A percentile compares a stretch with the other conserved stretches of the same genome.
phyloP scores from a whole-genome alignment of 2,797 vertebrate species.

The Denticeps clupeoides region DNA sequence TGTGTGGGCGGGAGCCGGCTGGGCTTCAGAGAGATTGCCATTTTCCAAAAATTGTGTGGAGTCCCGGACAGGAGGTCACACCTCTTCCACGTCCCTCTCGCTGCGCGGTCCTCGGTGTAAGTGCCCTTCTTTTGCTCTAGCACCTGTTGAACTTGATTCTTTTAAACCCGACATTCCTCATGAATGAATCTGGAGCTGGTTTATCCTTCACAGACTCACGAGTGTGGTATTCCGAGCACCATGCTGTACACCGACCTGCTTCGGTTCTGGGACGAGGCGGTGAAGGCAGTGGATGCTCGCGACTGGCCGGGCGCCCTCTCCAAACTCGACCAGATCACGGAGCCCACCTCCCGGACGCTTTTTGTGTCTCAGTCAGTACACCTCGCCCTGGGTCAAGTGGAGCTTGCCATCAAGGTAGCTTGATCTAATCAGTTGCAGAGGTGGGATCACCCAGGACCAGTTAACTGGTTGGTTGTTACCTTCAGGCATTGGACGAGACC shows the following conservation, averaged over 20 bases:
- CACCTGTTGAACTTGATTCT: too few species aligned
- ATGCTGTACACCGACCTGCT: conserved; percentile 74
- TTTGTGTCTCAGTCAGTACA: conserved; percentile 68
- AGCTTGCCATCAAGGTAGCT: conserved; percentile 58
- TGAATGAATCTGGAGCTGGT: neutral
- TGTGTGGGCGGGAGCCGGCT: too few species aligned
- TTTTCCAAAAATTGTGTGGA: too few species aligned
- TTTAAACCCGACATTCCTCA: neutral
- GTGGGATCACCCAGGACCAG: neutral
- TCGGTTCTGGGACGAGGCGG: conserved; percentile 64
- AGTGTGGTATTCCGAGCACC: conserved; percentile 1
- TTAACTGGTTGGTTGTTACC: neutral
- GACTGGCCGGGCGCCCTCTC: conserved; percentile 62
- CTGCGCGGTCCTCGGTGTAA: too few species aligned
- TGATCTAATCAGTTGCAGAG: too few species aligned
- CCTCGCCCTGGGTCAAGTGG: conserved; percentile 59
- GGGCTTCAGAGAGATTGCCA: too few species aligned
- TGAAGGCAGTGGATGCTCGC: conserved; percentile 53
- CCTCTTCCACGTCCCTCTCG: too few species aligned
- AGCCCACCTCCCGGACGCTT: conserved; percentile 62
- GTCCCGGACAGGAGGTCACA: too few species aligned
- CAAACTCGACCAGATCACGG: conserved; percentile 53
- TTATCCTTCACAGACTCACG: neutral
- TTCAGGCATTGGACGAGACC: conserved; percentile 66
- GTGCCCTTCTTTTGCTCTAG: too few species aligned